A percentile compares a stretch with the other conserved stretches of the same genome.
These are phyloP conservation scores for Chloebia gouldiae DNA, from an alignment of 2,113 vertebrate species.

Conservation along the genomic window DNA sequence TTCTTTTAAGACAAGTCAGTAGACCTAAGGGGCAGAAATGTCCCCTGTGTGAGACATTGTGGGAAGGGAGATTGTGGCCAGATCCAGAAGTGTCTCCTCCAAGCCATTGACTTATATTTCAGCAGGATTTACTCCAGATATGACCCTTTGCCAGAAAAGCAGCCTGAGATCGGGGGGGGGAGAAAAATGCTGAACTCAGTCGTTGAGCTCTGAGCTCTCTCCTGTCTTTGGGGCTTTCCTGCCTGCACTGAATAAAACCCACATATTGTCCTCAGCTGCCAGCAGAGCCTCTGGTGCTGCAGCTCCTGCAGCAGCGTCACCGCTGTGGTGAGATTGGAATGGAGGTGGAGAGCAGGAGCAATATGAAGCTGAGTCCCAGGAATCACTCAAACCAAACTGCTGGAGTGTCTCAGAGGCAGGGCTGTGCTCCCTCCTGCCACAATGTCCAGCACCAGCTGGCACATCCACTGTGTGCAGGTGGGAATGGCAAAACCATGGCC, in stretches of 20 bases:
- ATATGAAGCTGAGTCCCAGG: accelerated
- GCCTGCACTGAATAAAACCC: background rate
- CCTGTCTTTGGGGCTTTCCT: background rate
- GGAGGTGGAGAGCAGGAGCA: accelerated
- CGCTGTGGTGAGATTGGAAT: background rate
- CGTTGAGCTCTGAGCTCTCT: accelerated
- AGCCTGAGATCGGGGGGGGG: background rate
- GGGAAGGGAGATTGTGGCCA: background rate
- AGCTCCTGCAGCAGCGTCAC: accelerated
- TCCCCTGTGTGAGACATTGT: accelerated
- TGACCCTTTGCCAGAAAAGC: background rate
- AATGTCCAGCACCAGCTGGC: background rate
- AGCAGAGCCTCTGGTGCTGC: background rate
- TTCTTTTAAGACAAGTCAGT: background rate
- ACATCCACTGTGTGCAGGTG: accelerated
- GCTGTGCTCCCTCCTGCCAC: accelerated
- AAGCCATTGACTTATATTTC: background rate
- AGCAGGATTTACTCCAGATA: background rate
- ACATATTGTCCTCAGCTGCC: background rate
- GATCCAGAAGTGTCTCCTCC: background rate
- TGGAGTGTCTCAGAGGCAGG: background rate
- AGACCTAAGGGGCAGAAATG: background rate
- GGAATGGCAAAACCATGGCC: background rate
- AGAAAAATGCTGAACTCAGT: background rate
- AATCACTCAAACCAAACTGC: accelerated